These are phyloP conservation scores for Drosophila picticornis DNA, from an alignment of 2,888 invertebrate genomes.

Conservation along the genomic window DNA sequence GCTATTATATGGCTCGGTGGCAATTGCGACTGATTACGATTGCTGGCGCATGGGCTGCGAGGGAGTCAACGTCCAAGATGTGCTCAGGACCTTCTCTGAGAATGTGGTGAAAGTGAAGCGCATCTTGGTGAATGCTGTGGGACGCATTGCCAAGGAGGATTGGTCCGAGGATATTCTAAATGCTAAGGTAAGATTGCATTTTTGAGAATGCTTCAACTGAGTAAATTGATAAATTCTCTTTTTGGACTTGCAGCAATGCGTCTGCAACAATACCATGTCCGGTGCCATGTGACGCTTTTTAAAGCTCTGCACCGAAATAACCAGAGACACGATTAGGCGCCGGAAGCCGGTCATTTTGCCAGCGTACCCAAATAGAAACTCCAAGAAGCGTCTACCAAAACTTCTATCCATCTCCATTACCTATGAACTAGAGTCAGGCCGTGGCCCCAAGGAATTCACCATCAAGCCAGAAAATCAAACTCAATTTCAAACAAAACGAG, in stretches of 20 bases:
- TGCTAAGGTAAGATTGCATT: slow-evolving; percentile 86
- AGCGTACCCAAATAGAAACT: slow-evolving; percentile 37
- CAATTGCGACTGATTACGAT: slow-evolving; percentile 99
- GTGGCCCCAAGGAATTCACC: slow-evolving; percentile 5
- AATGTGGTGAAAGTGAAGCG: slow-evolving; percentile 92
- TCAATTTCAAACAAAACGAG: not conserved
- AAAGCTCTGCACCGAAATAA: slow-evolving; percentile 74
- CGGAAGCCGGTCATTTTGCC: slow-evolving; percentile 47
- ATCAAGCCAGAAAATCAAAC: slow-evolving; percentile 30
- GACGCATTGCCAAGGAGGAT: slow-evolving; percentile 89
- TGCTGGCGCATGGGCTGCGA: slow-evolving; percentile 94
- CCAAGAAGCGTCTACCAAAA: slow-evolving; percentile 56
- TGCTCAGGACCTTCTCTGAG: slow-evolving; percentile 91
- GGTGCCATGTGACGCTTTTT: slow-evolving; percentile 81
- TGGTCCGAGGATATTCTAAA: slow-evolving; percentile 89
- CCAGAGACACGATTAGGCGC: slow-evolving; percentile 69
- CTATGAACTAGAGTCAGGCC: slow-evolving; percentile 65
- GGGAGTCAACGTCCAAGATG: slow-evolving; percentile 89
- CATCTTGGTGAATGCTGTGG: slow-evolving; percentile 90
- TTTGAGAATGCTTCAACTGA: not conserved
- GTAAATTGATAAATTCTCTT: not conserved
- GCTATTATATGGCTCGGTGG: slow-evolving; percentile 95
- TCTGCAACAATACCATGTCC: slow-evolving; percentile 81
- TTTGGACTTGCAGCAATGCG: slow-evolving; percentile 75
- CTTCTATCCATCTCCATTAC: slow-evolving; percentile 74